Base-by-base conservation (phyloP, 2,797 vertebrate genomes). In the Pseudochirops cupreus region DNA sequence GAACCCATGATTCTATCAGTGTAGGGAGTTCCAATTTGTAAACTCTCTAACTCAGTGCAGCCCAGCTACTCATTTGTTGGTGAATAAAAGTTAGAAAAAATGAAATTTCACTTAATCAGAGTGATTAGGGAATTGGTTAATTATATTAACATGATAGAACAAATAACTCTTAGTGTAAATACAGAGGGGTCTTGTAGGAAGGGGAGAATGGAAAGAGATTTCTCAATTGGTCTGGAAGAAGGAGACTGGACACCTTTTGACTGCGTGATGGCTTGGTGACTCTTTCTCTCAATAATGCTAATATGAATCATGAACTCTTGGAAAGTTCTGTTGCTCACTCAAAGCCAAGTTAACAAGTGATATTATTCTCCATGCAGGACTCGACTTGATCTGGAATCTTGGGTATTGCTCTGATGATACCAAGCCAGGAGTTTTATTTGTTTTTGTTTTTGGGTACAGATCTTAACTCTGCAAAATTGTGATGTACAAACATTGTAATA, bases 181-280 rank as follows among this genome's bases (percentile, higher is more conserved):
- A 91, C 0, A 16, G 28, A 59, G 4, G 11, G 50, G 58, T 31
- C 28, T 58, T 3, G 58, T 50, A 58, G 46, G n/a, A 58, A 13
- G 16, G 46, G 5, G 9, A 46, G 0, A 3, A 56, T 18, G 93
- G 91, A 62, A 91, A 96, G 56, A 6, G 3, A 55, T n/a, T 24
- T 46, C 53, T 9, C 54, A 53, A 91, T 31, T 94, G 98, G 96
- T 62, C 95, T 97, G 97, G 97, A 96, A 96, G 95, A 97, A 98
- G 97, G 97, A 97, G 97, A 97, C 97, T 97, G 98, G 98, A 97
- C 98, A 98, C 98, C 97, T 93, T 98, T 98, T 98, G 98, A 98
- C 98, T 98, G 98, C 97, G 98, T 95, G 97, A 97, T 97, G 94
- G 94, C 95, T 96, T 96, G 96, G 95, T 92, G 97, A 98, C 98